Base-by-base conservation (phyloP, 2,797 vertebrate species). In the Gouania willdenowi region DNA sequence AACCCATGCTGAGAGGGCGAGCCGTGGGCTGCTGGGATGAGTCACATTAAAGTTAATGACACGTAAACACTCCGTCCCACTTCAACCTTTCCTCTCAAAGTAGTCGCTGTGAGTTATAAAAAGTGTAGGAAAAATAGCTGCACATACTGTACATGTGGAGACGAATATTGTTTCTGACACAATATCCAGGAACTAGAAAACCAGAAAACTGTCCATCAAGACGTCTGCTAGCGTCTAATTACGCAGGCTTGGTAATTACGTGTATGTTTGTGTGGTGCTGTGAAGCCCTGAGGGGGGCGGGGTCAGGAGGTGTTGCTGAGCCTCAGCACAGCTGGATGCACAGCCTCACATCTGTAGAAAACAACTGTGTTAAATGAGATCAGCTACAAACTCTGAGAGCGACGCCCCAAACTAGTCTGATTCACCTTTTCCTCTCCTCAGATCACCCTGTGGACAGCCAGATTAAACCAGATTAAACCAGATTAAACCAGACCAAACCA, bases 281-380 rank as follows among this genome's bases (percentile, higher is more conserved):
- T 13, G 33, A 25, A 40, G 49, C 59, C 71, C 56, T 35, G 57
- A 45, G 74, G 74, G 60, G 75, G 59, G 70, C 56, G 71, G 76
- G 71, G 72, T 79, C 72, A 61, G 41, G 30, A 42, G 55, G 38
- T 41, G 76, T 45, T 53, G 49, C 30, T 12, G 46, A 53, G 51
- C 24, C n/a, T 37, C 45, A 59, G 42, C 67, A 63, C 77, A 80
- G 67, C 77, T 81, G 71, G 58, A 72, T 43, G n/a, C n/a, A n/a
- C n/a, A n/a, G 74, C 39, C 63, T 68, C 62, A 77, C 80, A 75
- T 82, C 65, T 86, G 67, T 66, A 45, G 56, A 73, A 49, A 78
- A 77, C 60, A 66, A 62, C 36, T 16, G 29, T 21, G 16, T 54
- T 26, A 50, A 71, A 52, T 25, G 41, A 59, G 61, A 56, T 71